phyloP scores from a whole-genome alignment of 2,113 vertebrate species.

The Lontra canadensis region DNA sequence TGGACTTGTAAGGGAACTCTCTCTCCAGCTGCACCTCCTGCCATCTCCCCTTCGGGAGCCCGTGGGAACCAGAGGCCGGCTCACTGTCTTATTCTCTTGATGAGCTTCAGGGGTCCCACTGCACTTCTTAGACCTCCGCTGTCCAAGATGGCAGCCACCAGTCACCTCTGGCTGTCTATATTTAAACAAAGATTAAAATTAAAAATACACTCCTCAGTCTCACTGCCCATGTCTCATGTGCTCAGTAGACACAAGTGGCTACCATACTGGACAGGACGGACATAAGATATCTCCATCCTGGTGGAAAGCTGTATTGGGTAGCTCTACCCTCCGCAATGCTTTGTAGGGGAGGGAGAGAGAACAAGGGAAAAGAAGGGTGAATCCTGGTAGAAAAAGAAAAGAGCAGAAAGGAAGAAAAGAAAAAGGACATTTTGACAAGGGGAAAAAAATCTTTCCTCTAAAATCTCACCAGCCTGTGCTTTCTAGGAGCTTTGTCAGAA shows the following conservation, averaged over 20 bases:
- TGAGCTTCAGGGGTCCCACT: not conserved
- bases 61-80: not conserved
- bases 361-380: not conserved
- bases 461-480: not conserved
- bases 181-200: not conserved
- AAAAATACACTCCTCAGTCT: not conserved
- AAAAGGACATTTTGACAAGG: not conserved
- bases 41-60: not conserved
- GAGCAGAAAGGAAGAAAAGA: not conserved
- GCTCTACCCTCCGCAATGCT: not conserved
- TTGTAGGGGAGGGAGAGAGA: not conserved
- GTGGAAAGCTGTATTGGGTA: not conserved
- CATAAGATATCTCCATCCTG: not conserved
- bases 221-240: not conserved
- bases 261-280: not conserved
- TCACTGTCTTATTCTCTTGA: not conserved
- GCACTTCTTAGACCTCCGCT: not conserved
- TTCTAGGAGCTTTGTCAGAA: not conserved
- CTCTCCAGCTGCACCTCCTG: not conserved
- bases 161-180: not conserved
- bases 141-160: not conserved
- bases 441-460: not conserved
- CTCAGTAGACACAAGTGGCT: fast-evolving
- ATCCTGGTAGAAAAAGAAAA: not conserved
- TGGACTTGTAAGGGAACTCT: not conserved